Conservation (phyloP, 2,797 vertebrate genomes). For the Eutrigla gurnardus region DNA sequence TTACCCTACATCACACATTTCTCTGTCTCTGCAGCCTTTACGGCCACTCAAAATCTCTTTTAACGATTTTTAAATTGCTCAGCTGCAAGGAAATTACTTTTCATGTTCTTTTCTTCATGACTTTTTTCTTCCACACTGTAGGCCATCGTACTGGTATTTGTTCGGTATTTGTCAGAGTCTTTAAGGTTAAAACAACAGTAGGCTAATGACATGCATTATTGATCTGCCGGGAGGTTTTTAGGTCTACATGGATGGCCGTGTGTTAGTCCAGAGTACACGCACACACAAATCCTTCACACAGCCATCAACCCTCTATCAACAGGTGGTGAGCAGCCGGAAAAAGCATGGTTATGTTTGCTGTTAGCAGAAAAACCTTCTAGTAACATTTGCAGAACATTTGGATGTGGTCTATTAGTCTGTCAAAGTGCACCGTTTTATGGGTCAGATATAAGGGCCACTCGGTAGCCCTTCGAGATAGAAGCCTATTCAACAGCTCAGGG, state of each 20-base stretch:
- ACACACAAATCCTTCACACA: background rate
- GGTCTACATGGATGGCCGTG: background rate
- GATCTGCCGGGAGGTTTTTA: slow-evolving; percentile 18
- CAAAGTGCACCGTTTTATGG: background rate
- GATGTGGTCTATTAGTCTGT: slow-evolving; percentile 5
- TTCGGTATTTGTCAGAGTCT: background rate
- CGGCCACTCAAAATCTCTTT: background rate
- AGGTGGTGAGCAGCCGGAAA: background rate
- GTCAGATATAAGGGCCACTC: slow-evolving; percentile 16
- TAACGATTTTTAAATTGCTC: background rate
- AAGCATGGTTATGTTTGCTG: background rate
- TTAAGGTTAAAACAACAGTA: background rate
- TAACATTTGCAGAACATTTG: slow-evolving; percentile 13
- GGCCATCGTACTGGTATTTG: background rate
- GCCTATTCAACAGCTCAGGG: slow-evolving; percentile 86
- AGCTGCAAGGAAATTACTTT: slow-evolving; percentile 5
- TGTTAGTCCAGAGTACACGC: slow-evolving; percentile 5
- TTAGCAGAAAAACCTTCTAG: background rate
- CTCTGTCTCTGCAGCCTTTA: background rate
- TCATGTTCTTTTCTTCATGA: background rate
- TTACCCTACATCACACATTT: background rate
- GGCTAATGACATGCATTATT: slow-evolving; percentile 8
- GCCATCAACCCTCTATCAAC: slow-evolving; percentile 3
- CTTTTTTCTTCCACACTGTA: background rate
- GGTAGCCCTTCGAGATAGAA: slow-evolving; percentile 41